Base-by-base conservation (phyloP, 2,888 invertebrate species). In the Drosophila planitibia region DNA sequence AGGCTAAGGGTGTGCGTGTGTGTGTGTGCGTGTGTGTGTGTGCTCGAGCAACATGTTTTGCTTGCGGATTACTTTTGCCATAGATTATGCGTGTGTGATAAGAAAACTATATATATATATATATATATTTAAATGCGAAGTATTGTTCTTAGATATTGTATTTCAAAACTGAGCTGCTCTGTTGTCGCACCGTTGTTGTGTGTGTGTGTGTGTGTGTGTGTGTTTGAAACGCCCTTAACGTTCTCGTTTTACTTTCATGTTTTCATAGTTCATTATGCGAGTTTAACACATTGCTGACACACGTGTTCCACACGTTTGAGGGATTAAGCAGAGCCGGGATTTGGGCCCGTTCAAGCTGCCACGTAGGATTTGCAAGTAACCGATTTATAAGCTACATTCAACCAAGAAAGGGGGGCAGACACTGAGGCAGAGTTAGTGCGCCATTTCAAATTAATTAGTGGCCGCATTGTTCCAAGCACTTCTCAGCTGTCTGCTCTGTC, bases 271-370 rank as follows among this genome's bases (percentile, higher is more conserved):
- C 79, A 82, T 82, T 79, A 79, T 76, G 65, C 62, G 77, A 79
- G 72, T 81, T 82, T 81, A 76, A 80, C 82, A 82, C 83, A 76
- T 79, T 74, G 63, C 60, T n/a, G 72, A 44, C 83, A 80, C 83
- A 81, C 79, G 80, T 81, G 80, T 75, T 84, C 77, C 84, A 85
- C 82, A 84, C 84, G 80, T 77, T 75, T 76, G 49, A 61, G 72
- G 69, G 69, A 83, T 83, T 76, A 74, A 59, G 25, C 55, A 32
- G 22, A 47, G 58, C 39, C 52, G 16, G 67, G 74, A 65, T 68
- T 70, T 66, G n/a, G 33, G 47, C 19, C 32, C 39, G 32, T 51
- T 47, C 35, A 37, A 49, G 53, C 44, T 54, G 52, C 41, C 52
- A 55, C 66, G 55, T 51, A 60, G 74, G 57, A 67, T 76, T 74